Evolutionary conservation across 2,797 vertebrate species (phyloP).

Genomic region (Allobates femoralis): DNA sequence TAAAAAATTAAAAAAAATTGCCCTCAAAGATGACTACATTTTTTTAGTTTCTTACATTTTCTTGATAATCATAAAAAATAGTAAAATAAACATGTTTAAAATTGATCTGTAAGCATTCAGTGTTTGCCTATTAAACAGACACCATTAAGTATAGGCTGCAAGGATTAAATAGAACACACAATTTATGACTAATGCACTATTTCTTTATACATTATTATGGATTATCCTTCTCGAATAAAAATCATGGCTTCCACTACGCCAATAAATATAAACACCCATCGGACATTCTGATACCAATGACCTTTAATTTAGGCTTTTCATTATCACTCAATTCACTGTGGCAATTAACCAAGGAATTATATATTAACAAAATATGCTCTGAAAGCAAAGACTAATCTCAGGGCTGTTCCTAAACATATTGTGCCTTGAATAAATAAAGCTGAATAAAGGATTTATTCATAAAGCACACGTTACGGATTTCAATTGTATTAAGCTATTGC

Average conservation of each 20-base stretch:
- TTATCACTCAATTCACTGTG: conserved; percentile 44
- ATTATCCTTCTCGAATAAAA: not conserved
- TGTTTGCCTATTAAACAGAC: not conserved
- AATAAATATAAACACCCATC: conserved; percentile 33
- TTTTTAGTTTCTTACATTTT: not conserved
- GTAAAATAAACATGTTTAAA: not conserved
- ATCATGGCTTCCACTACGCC: not conserved
- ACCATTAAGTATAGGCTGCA: not conserved
- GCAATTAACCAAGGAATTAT: conserved; percentile 54
- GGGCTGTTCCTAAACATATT: conserved; percentile 27
- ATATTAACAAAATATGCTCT: conserved; percentile 50
- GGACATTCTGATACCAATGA: conserved; percentile 32
- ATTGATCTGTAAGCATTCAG: not conserved
- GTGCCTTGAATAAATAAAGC: conserved; percentile 51
- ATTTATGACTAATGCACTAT: not conserved
- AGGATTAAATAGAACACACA: not conserved
- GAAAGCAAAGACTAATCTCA: conserved; percentile 53
- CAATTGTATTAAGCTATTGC: conserved; percentile 23
- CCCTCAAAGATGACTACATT: too few species aligned
- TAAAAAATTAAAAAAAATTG: too few species aligned
- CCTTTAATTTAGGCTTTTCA: conserved; percentile 42
- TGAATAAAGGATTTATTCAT: conserved; percentile 9
- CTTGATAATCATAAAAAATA: not conserved
- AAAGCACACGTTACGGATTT: conserved; percentile 18
- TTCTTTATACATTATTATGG: conserved; percentile 12